A percentile compares a stretch with the other conserved stretches of the same genome.
These are phyloP conservation scores for Nineta flava DNA, from an alignment of 2,888 invertebrate species.

Conservation along the genomic window DNA sequence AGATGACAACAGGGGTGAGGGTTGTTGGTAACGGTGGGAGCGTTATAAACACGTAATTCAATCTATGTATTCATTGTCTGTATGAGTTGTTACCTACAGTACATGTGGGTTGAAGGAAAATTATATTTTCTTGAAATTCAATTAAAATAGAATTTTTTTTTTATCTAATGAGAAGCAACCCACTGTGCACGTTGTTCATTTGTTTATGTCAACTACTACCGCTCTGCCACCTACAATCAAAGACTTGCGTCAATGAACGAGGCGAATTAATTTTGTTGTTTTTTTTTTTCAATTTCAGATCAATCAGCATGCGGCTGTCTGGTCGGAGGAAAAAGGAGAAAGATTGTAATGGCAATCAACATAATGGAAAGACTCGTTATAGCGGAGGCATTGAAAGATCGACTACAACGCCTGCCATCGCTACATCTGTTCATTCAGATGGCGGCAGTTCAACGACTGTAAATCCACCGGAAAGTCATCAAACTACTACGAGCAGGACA, in stretches of 20 bases:
- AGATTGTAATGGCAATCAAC: constrained; percentile 9
- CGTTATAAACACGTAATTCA: too few species aligned
- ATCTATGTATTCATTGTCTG: too few species aligned
- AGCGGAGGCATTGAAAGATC: background rate
- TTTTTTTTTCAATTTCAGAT: constrained; percentile 7
- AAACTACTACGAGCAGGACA: background rate
- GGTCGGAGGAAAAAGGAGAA: constrained; percentile 12
- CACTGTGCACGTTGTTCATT: too few species aligned
- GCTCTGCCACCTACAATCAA: too few species aligned
- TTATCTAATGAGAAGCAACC: too few species aligned
- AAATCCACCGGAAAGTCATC: background rate
- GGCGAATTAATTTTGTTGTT: background rate
- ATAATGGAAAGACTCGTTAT: background rate
- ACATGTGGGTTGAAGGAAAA: too few species aligned
- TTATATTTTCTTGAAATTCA: too few species aligned
- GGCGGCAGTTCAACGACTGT: background rate
- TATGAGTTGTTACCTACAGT: too few species aligned
- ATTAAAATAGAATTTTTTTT: too few species aligned
- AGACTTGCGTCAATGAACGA: background rate
- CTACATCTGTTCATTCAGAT: background rate
- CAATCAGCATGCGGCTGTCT: constrained; percentile 12
- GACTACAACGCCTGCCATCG: background rate
- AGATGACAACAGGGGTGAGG: too few species aligned
- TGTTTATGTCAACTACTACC: too few species aligned
- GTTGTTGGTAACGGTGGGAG: too few species aligned